A percentile compares a stretch with the other conserved stretches of the same genome.
Evolutionary conservation across 2,888 invertebrate species (phyloP).

Genomic region (Auanema sp.): DNA sequence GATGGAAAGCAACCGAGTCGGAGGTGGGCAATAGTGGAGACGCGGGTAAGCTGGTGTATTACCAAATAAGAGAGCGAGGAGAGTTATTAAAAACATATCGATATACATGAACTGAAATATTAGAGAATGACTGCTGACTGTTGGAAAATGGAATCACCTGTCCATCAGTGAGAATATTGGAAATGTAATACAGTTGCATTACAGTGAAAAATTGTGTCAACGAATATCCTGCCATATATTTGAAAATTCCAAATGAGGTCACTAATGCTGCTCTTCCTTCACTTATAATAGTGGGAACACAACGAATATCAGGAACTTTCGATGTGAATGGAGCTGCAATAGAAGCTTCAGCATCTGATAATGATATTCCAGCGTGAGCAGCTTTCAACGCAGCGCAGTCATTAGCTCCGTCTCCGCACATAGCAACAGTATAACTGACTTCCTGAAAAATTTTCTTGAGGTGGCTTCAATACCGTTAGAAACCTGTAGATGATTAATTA

Average conservation of each 20-base stretch:
- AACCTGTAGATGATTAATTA: conserved; percentile 64
- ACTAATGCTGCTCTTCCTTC: conserved; percentile 83
- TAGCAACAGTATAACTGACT: conserved; percentile 66
- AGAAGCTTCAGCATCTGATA: conserved; percentile 70
- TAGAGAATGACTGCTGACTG: not conserved
- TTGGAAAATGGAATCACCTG: conserved; percentile 35
- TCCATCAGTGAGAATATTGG: conserved; percentile 61
- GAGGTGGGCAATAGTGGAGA: conserved; percentile 54
- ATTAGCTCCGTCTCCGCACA: conserved; percentile 69
- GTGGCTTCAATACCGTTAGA: not conserved
- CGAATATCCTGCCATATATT: conserved; percentile 91
- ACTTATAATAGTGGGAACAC: conserved; percentile 63
- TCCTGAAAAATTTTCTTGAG: conserved; percentile 66
- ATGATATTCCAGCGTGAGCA: conserved; percentile 66
- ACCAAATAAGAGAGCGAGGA: conserved; percentile 66
- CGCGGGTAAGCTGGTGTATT: conserved; percentile 56
- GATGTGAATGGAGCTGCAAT: conserved; percentile 74
- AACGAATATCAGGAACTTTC: conserved; percentile 66
- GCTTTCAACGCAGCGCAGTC: conserved; percentile 68
- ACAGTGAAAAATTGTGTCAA: conserved; percentile 78
- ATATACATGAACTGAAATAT: conserved; percentile 68
- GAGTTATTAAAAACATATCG: conserved; percentile 68
- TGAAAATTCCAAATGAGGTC: conserved; percentile 95
- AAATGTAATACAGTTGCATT: conserved; percentile 68
- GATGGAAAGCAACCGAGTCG: conserved; percentile 71